phyloP scores from a whole-genome alignment of 2,888 invertebrate species.

The Crepidodera aurea region DNA sequence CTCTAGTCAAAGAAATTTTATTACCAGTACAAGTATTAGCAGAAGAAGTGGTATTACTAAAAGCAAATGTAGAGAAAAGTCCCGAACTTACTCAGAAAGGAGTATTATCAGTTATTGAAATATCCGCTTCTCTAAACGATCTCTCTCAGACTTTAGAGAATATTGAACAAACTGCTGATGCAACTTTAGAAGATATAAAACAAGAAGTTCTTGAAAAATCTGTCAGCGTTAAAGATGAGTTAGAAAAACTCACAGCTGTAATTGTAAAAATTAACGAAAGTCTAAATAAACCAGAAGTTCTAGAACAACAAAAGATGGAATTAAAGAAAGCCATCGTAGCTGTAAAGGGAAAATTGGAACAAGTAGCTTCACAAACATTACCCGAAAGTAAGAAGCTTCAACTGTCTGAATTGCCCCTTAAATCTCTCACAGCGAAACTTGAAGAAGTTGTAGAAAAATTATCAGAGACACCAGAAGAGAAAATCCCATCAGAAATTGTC shows the following conservation, averaged over 20 bases:
- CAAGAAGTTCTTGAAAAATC: slow-evolving; percentile 24
- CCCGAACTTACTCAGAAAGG: slow-evolving; percentile 33
- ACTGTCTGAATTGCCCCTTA: background rate
- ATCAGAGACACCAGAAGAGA: background rate
- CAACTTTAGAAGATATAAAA: slow-evolving; percentile 15
- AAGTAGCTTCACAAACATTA: background rate
- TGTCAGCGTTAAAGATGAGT: slow-evolving; percentile 31
- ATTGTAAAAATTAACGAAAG: slow-evolving; percentile 36
- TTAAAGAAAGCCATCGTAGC: background rate
- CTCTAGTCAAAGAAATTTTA: slow-evolving; percentile 11
- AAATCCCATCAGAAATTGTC: too few species aligned
- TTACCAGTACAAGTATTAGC: slow-evolving; percentile 24
- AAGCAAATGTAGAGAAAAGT: slow-evolving; percentile 33
- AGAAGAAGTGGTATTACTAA: slow-evolving; percentile 33
- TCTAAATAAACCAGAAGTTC: slow-evolving; percentile 33
- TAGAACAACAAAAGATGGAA: slow-evolving; percentile 18
- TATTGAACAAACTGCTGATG: slow-evolving; percentile 20
- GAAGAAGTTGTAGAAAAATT: background rate
- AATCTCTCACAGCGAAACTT: background rate
- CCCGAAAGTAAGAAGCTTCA: background rate
- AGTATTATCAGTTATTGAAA: slow-evolving; percentile 30
- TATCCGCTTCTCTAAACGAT: slow-evolving; percentile 26
- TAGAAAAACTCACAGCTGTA: slow-evolving; percentile 41
- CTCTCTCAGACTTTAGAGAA: slow-evolving; percentile 32
- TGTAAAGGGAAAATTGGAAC: slow-evolving; percentile 1